A percentile compares a stretch with the other conserved stretches of the same genome.
Conservation (phyloP, 1,140 invertebrate species). For the Aphidius ervi region DNA sequence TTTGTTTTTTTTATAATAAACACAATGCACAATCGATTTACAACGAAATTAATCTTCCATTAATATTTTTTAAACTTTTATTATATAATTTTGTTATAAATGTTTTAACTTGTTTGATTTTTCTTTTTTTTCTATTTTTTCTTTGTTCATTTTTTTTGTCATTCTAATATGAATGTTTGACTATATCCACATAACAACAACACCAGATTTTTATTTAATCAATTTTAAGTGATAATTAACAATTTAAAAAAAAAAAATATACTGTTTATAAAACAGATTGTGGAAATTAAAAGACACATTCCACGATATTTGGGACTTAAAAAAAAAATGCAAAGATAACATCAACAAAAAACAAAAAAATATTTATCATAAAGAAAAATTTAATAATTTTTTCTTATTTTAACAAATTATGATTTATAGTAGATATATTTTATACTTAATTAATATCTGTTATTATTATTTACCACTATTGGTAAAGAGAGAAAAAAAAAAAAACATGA, state of each 20-base stretch:
- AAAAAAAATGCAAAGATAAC: slow-evolving; percentile 34
- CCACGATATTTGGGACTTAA: slow-evolving; percentile 52
- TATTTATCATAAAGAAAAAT: no score
- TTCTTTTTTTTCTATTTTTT: slow-evolving; percentile 5
- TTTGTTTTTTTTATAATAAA: background rate
- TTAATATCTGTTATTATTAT: slow-evolving; percentile 43
- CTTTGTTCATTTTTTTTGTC: slow-evolving; percentile 22
- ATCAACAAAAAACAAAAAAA: no score
- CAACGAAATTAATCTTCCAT: slow-evolving; percentile 34
- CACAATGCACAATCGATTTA: slow-evolving; percentile 33
- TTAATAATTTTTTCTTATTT: no score
- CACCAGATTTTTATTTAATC: slow-evolving; percentile 44
- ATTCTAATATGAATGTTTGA: slow-evolving; percentile 43
- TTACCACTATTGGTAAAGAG: slow-evolving; percentile 43
- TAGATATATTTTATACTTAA: slow-evolving; percentile 53
- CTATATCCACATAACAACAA: slow-evolving; percentile 46
- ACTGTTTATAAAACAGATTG: slow-evolving; percentile 34
- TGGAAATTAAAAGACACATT: slow-evolving; percentile 50
- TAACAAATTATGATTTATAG: slow-evolving; percentile 43
- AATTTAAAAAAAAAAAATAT: slow-evolving; percentile 34
- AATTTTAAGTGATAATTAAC: slow-evolving; percentile 8
- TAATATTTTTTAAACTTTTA: background rate
- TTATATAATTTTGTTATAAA: background rate
- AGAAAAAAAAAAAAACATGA: slow-evolving; percentile 23
- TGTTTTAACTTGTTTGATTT: background rate